A percentile compares a stretch with the other conserved stretches of the same genome.
Conservation (phyloP, 2,888 invertebrate genomes). For the Parochlus steinenii region DNA sequence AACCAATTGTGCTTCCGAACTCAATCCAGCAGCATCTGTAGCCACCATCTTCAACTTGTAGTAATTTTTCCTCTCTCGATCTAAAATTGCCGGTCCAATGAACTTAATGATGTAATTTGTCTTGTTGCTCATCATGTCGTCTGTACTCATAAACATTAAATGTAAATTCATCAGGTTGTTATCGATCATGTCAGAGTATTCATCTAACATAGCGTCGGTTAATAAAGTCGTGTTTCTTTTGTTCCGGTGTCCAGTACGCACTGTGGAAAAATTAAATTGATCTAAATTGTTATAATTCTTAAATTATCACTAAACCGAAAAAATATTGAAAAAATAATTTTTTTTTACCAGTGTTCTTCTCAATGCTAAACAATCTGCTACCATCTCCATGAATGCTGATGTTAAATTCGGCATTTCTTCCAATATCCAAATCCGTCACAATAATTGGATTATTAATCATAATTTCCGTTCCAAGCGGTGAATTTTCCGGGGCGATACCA, state of each 20-base stretch:
- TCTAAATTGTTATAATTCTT: constrained; percentile 32
- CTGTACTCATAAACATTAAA: constrained; percentile 24
- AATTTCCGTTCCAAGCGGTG: constrained; percentile 49
- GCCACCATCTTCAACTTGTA: constrained; percentile 59
- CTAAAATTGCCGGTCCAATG: constrained; percentile 35
- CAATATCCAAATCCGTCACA: constrained; percentile 56
- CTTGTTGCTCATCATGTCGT: constrained; percentile 20
- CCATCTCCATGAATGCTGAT: constrained; percentile 58
- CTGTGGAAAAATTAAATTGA: too few relatives aligned
- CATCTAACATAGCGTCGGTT: constrained; percentile 9
- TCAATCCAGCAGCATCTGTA: constrained; percentile 57
- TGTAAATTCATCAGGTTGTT: constrained; percentile 26
- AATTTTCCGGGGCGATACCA: constrained; percentile 64
- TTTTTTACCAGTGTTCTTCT: constrained; percentile 40
- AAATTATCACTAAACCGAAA: too few relatives aligned
- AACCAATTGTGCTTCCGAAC: constrained; percentile 54
- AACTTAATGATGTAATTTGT: constrained; percentile 25
- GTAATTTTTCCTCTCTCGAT: constrained; percentile 51
- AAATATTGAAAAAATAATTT: constrained; percentile 28
- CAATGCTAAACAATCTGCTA: constrained; percentile 45
- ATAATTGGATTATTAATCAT: constrained; percentile 48
- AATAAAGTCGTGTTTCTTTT: constrained; percentile 8
- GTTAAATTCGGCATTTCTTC: constrained; percentile 47
- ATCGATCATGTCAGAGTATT: constrained; percentile 11
- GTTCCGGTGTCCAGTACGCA: too few relatives aligned